These are phyloP conservation scores for Scaptomyza montana DNA, from an alignment of 1,140 invertebrate genomes.

Conservation along the genomic window DNA sequence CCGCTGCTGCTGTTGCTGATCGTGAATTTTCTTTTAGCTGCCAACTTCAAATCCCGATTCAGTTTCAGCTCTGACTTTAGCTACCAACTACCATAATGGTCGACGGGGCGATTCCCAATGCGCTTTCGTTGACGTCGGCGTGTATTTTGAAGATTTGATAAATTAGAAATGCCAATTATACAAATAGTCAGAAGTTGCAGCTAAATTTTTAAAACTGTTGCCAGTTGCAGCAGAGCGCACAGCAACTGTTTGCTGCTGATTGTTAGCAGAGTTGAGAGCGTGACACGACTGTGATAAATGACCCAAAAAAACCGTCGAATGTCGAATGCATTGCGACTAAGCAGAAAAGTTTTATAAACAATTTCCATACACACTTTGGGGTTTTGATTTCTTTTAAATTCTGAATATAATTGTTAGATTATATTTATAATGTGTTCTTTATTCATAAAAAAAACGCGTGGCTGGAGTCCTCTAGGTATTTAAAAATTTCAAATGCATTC, in stretches of 20 bases:
- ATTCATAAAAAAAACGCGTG: no score
- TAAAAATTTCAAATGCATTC: no score
- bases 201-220: conserved; percentile 78
- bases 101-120: conserved; percentile 33
- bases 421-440: no score
- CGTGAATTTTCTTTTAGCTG: conserved; percentile 65
- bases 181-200: conserved; percentile 72
- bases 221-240: conserved; percentile 20
- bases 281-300: not conserved
- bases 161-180: conserved; percentile 82
- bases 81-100: conserved; percentile 63
- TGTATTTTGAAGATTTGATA: conserved; percentile 58
- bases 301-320: no score
- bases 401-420: no score
- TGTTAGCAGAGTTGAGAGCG: not conserved
- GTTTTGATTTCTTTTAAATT: no score
- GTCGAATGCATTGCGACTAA: no score
- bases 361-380: not conserved
- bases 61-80: conserved; percentile 3
- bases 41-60: not conserved
- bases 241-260: conserved; percentile 5
- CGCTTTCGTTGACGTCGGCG: conserved; percentile 44
- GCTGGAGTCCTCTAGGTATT: no score
- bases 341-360: no score
- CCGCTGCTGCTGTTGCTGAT: conserved; percentile 30